Evolutionary conservation across 2,797 vertebrate genomes (phyloP).

Genomic region (Synanceia verrucosa): DNA sequence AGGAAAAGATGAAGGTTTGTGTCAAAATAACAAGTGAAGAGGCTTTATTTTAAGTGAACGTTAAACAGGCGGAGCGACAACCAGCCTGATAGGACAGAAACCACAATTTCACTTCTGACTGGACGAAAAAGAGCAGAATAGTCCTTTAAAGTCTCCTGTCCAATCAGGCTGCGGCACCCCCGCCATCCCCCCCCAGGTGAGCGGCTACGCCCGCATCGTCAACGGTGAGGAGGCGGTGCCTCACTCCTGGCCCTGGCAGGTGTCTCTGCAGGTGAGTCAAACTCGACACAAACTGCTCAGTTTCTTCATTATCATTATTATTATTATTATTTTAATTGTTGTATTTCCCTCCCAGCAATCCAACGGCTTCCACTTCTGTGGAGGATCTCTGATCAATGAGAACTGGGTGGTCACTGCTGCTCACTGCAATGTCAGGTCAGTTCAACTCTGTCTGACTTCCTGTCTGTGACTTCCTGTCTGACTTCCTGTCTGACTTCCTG

Average conservation of each 20-base stretch:
- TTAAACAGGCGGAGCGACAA: too few species aligned
- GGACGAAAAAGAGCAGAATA: background rate
- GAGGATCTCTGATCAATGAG: constrained; percentile 83
- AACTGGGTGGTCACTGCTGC: constrained; percentile 85
- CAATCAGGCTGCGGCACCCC: constrained; percentile 79
- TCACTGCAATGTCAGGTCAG: constrained; percentile 72
- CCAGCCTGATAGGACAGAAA: too few species aligned
- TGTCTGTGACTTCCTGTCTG: background rate
- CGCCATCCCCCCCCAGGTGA: constrained; percentile 68
- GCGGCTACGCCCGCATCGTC: constrained; percentile 78
- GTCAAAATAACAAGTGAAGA: too few species aligned
- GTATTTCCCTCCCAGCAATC: constrained; percentile 67
- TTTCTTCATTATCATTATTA: background rate
- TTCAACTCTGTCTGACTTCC: background rate
- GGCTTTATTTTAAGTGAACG: too few species aligned
- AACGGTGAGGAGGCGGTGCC: constrained; percentile 83
- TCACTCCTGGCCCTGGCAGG: constrained; percentile 87
- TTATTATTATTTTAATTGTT: background rate
- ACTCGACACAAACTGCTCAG: too few species aligned
- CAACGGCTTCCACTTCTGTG: constrained; percentile 84
- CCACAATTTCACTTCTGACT: too few species aligned
- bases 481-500: background rate
- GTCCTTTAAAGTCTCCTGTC: background rate
- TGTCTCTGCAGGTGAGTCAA: constrained; percentile 82
- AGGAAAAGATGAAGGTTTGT: too few species aligned